Base-by-base conservation (phyloP, 2,113 vertebrate genomes). In the Callopanchax toddi region DNA sequence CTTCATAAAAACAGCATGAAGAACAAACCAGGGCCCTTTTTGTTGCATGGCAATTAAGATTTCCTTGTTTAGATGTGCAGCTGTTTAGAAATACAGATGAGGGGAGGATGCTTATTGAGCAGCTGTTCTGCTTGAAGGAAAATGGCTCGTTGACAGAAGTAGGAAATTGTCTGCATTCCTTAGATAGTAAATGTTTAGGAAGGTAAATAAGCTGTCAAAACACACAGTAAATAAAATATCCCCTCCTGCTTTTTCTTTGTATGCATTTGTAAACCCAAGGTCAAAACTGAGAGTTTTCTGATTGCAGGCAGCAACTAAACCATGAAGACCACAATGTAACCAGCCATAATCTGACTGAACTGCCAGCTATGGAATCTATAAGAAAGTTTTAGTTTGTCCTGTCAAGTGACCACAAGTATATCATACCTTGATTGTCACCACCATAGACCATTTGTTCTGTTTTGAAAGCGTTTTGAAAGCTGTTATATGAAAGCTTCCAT, bases 41-140 rank as follows among this genome's bases (percentile, higher is more conserved):
- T 52, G 36, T 39, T 40, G 9, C 36, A 48, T 3, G 34, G 26
- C 13, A 25, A 23, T 60, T 0, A 18, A 44, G 37, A 67, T 61
- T 20, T 59, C 56, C 60, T 46, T 71, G 48, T 71, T 44, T 72
- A 20, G 8, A 11, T 48, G 45, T 43, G 45, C 11, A 69, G 54
- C 70, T 72, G 60, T 4, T 56, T 20, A 51, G 18, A 72, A 0
- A 55, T 23, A 43, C 42, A 58, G 36, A 61, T 11, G 17, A 20
- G 42, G 4, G 45, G 12, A 13, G 7, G 45, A 20, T 53, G 13
- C 11, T 62, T 43, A 15, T 8, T 36, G 22, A 67, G 66, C 78
- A 78, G 60, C 74, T 87, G 78, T 67, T 45, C 67, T 58, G 39
- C 40, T 67, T 54, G 13, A 68, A 56, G n/a, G 56, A 54, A 70